Evolutionary conservation across 2,113 vertebrate species (phyloP), one percentile per base, ranked within the genome.

Genomic region (Pygoscelis adeliae): DNA sequence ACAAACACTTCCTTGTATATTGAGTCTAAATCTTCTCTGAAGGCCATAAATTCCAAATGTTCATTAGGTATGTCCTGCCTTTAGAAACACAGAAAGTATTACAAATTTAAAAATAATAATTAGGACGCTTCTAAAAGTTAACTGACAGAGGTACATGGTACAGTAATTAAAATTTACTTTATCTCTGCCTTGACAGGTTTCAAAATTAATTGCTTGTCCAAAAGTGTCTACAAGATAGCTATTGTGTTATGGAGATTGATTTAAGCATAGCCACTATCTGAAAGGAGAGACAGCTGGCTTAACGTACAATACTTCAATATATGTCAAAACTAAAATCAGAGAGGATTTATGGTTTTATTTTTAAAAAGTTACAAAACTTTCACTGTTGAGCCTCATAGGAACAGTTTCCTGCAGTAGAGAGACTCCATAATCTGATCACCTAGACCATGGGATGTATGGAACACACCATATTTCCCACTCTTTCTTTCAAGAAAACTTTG

Each of bases 121-220:
- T 71, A 65, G 30, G 4, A 62, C 42, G 18, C 21, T 53, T 49
- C 7, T 32, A 46, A 83, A 93, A 83, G 15, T 69, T 46, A 73
- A 30, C 30, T 29, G 46, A 76, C 32, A 72, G 38, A 62, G 14
- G 11, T 58, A 49, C 7, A 17, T 7, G 2, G 12, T 67, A 53
- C 16, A 46, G 16, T 77, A 83, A 81, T 82, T 82, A 94, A 79
- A 93, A 90, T 4, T 66, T 8, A 83, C 36, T 90, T 92, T 59
- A 50, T 59, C 29, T 89, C 53, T 86, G 29, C 29, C 32, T 66
- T 83, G 38, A 55, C 71, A 89, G 29, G 1, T 65, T 89, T 87
- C n/a, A 90, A 69, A 94, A 91, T 67, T 78, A 84, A 93, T 71
- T 96, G 13, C 29, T 59, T 82, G 26, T 87, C 27, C 29, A 50